Base-by-base conservation (phyloP, 2,797 vertebrate species). In the Denticeps clupeoides region DNA sequence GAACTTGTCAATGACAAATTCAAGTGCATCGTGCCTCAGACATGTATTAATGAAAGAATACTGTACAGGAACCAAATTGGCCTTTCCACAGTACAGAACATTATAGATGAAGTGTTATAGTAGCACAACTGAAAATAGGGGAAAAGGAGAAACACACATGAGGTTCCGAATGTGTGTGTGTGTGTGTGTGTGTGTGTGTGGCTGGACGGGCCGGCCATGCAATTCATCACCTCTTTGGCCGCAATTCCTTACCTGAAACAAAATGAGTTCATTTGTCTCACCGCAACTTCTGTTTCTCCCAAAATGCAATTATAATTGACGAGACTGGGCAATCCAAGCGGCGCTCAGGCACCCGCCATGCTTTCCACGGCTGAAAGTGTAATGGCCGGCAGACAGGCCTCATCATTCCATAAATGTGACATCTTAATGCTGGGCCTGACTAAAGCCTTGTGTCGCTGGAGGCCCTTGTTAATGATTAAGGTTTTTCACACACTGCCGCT, bases 391-490 rank as follows among this genome's bases (percentile, higher is more conserved):
- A 38, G 38, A 38, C 18, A 10, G 19, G 13, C 7, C 13, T 22
- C 37, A 44, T 45, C 63, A 58, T 29, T 50, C 38, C 5, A 52
- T 53, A 45, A 63, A 52, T 47, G 60, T 66, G 68, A 65, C 51
- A 19, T 64, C 59, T 47, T 73, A 63, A 68, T 47, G 59, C 62
- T 42, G 47, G 44, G 9, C 18, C 6, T 21, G 18, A 2, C 16
- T 11, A 38, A 13, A 9, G 18, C 10, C 7, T n/a, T 63, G 59
- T 68, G 69, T 68, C 72, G 71, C 49, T 50, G 45, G 51, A 45
- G 65, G 53, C 68, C 56, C 62, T 58, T 62, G 59, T 67, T 56
- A 26, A 69, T 77, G 72, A 79, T 80, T 73, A 79, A 75, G 69
- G 62, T 62, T 72, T 71, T 70, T 72, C 67, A 71, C 73, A 69